These are phyloP conservation scores for Lerista edwardsae DNA, from an alignment of 2,797 vertebrate genomes.

Conservation along the genomic window DNA sequence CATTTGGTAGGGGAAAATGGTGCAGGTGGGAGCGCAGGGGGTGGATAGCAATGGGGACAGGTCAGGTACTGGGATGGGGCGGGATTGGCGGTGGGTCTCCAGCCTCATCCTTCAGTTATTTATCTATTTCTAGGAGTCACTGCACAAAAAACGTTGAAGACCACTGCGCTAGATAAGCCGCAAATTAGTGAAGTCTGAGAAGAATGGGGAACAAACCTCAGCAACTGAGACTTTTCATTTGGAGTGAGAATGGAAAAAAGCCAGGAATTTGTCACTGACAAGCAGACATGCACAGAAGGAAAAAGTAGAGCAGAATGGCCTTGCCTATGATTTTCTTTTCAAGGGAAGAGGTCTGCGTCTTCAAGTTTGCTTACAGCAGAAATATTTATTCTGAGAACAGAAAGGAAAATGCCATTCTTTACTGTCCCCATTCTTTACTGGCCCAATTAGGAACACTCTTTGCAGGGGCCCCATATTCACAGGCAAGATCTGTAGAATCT, in stretches of 20 bases:
- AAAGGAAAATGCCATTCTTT: slow-evolving; percentile 38
- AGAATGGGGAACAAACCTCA: neutral
- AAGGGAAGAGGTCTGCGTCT: slow-evolving; percentile 32
- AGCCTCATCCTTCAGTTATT: too few relatives aligned
- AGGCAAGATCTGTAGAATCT: too few relatives aligned
- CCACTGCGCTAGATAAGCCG: too few relatives aligned
- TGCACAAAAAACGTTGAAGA: too few relatives aligned
- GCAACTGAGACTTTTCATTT: slow-evolving; percentile 2
- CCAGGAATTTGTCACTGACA: slow-evolving; percentile 40
- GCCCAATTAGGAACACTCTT: too few relatives aligned
- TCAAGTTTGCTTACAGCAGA: neutral
- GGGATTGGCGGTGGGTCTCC: too few relatives aligned
- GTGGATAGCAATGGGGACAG: too few relatives aligned
- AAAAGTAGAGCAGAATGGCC: slow-evolving; percentile 3
- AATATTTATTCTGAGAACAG: slow-evolving; percentile 37
- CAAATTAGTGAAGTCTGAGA: neutral
- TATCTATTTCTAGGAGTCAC: too few relatives aligned
- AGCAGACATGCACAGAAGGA: neutral
- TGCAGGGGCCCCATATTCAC: too few relatives aligned
- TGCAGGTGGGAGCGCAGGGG: too few relatives aligned
- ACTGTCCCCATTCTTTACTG: neutral
- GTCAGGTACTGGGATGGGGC: too few relatives aligned
- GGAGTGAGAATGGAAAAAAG: slow-evolving; percentile 20
- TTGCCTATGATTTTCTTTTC: neutral
- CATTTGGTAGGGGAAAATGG: too few relatives aligned